Percentiles rank a stretch among this genome's conserved stretches.
These are phyloP conservation scores for Ophioderma brevispina DNA, from an alignment of 35 echinoderm and acorn worm genomes.

Conservation along the genomic window DNA sequence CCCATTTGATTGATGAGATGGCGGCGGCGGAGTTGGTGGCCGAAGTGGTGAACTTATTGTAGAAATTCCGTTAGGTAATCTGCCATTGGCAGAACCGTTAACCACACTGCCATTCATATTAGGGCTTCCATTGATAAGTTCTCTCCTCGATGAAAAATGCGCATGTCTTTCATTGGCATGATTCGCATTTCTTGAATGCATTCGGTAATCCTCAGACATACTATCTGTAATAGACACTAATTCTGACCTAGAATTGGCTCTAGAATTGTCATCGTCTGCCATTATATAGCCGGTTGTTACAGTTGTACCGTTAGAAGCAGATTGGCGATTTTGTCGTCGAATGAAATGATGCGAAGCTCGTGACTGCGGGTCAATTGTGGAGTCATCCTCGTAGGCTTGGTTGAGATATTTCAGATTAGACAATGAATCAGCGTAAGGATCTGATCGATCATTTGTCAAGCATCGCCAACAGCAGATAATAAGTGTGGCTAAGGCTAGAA, in stretches of 20 bases:
- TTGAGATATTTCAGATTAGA: constrained; percentile 43
- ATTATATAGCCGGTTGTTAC: constrained; percentile 23
- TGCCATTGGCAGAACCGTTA: neutral
- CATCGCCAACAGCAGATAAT: constrained; percentile 3
- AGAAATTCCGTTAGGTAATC: neutral
- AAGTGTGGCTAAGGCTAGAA: constrained; percentile 3
- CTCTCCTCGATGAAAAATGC: neutral
- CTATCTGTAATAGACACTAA: neutral
- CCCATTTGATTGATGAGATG: neutral
- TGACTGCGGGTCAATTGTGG: neutral
- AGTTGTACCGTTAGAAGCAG: neutral
- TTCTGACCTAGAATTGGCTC: neutral
- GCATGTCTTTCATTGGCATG: neutral
- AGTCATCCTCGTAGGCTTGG: constrained; percentile 35
- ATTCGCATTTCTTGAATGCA: neutral
- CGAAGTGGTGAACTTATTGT: neutral
- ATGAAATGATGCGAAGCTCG: neutral
- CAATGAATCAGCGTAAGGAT: neutral
- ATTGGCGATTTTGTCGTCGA: constrained; percentile 2
- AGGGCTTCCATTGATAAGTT: neutral
- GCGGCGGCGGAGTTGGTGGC: neutral
- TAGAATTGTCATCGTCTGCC: neutral
- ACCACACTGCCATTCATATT: neutral
- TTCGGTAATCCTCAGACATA: neutral
- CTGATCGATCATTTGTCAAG: neutral